Conservation (phyloP, 2,888 invertebrate species). For the Lithosia quadra region DNA sequence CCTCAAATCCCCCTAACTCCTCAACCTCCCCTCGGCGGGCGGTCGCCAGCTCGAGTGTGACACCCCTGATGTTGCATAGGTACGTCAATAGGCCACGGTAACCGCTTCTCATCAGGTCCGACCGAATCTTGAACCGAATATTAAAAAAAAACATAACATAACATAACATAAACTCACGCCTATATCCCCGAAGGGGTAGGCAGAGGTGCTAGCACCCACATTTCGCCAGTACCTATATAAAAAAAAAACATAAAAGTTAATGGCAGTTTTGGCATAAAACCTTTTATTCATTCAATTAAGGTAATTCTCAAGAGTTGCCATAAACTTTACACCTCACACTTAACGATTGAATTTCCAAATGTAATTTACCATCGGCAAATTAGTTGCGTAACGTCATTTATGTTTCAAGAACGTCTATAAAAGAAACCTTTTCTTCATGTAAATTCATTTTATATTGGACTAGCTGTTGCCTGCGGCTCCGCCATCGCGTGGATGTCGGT, state of each 20-base stretch:
- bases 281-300: not conserved
- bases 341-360: constrained; percentile 20
- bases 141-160: not conserved
- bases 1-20: too few species aligned
- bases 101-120: too few species aligned
- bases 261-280: constrained; percentile 8
- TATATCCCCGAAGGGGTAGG: too few species aligned
- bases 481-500: too few species aligned
- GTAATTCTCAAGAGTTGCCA: not conserved
- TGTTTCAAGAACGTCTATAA: constrained; percentile 9
- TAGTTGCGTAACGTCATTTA: not conserved
- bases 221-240: too few species aligned
- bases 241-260: not conserved
- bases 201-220: too few species aligned
- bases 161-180: not conserved
- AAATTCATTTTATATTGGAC: not conserved
- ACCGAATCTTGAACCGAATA: too few species aligned
- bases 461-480: too few species aligned
- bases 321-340: constrained; percentile 16
- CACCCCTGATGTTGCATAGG: too few species aligned
- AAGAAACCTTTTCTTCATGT: not conserved
- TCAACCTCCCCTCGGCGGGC: too few species aligned
- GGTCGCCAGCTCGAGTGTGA: too few species aligned
- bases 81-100: too few species aligned
- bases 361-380: constrained; percentile 16